Percentiles rank a stretch among this genome's conserved stretches.
Evolutionary conservation across 2,888 invertebrate species (phyloP).

Genomic region (Nemurella pictetii): DNA sequence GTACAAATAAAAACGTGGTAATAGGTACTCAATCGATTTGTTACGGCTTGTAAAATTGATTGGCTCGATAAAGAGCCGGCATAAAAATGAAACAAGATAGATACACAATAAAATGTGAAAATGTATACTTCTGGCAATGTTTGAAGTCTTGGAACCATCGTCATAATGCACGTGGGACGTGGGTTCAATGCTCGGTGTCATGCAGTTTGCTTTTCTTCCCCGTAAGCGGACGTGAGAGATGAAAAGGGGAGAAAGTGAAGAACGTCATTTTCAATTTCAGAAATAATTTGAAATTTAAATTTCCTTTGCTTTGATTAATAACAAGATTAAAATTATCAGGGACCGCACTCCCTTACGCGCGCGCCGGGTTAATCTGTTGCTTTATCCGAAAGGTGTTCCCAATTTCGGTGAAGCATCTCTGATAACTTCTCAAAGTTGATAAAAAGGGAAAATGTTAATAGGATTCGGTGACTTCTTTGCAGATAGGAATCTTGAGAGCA

Average conservation of each 20-base stretch:
- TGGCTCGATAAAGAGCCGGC: too few species aligned
- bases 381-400: background rate
- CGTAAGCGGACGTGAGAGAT: background rate
- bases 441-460: background rate
- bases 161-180: too few species aligned
- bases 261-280: background rate
- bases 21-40: too few species aligned
- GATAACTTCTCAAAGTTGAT: background rate
- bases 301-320: background rate
- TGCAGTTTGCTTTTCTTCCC: background rate
- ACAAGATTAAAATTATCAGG: background rate
- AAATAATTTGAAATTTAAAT: background rate
- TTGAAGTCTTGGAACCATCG: too few species aligned
- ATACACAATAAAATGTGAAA: too few species aligned
- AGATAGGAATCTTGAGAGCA: background rate
- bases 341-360: background rate
- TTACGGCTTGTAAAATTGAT: too few species aligned
- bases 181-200: background rate
- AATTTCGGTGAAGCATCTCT: background rate
- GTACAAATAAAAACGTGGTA: too few species aligned
- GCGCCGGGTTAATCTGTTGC: background rate
- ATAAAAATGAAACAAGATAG: too few species aligned
- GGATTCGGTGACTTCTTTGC: background rate
- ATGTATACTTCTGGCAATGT: too few species aligned
- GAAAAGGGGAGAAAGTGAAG: background rate